These are phyloP conservation scores for Colistium nudipinnis DNA, from an alignment of 2,113 vertebrate species.

Conservation along the genomic window DNA sequence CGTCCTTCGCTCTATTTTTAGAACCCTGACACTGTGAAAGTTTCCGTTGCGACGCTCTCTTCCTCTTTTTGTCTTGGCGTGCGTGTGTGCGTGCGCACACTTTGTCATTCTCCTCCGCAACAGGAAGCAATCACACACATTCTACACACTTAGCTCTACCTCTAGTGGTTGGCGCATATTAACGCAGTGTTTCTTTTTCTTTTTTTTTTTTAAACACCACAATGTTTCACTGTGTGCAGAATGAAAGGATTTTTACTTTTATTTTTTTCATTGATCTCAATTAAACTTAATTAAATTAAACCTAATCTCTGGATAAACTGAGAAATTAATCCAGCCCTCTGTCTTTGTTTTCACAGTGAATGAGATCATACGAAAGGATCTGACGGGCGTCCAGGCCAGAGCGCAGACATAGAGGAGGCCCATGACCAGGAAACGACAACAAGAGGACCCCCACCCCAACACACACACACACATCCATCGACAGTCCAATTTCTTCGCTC, in stretches of 20 bases:
- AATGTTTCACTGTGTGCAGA: too few relatives aligned
- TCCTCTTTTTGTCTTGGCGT: constrained; percentile 64
- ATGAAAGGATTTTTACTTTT: too few relatives aligned
- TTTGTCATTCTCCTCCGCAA: constrained; percentile 75
- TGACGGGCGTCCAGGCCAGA: constrained; percentile 91
- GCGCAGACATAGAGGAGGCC: constrained; percentile 89
- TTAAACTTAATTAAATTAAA: too few relatives aligned
- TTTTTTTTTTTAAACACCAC: too few relatives aligned
- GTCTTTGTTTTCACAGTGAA: constrained; percentile 85
- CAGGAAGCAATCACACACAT: constrained; percentile 82
- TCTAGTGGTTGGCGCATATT: constrained; percentile 58
- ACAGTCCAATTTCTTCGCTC: neutral
- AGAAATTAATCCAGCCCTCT: neutral
- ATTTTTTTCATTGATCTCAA: too few relatives aligned
- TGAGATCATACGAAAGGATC: constrained; percentile 99
- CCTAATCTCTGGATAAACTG: neutral
- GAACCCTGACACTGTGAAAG: constrained; percentile 75
- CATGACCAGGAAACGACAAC: constrained; percentile 65
- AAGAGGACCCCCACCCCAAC: neutral
- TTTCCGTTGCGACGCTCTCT: constrained; percentile 84
- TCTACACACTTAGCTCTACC: constrained; percentile 43
- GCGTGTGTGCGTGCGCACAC: constrained; percentile 10
- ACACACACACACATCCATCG: constrained; percentile 6
- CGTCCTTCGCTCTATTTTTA: constrained; percentile 83
- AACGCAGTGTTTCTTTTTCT: too few relatives aligned